phyloP scores from a whole-genome alignment of 2,888 invertebrate genomes.

The Caenorhabditis sp. region DNA sequence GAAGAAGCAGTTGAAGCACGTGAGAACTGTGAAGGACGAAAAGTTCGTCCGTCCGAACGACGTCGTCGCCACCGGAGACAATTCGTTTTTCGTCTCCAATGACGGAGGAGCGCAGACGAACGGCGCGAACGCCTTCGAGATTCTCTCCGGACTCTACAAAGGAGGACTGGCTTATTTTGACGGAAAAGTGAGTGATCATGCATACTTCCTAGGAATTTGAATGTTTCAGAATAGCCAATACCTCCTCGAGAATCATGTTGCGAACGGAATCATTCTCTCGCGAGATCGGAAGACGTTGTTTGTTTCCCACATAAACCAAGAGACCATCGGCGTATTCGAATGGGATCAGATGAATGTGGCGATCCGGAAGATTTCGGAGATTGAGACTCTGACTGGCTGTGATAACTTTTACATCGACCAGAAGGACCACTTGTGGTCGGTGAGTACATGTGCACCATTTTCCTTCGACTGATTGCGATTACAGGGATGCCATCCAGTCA shows the following conservation, averaged over 20 bases:
- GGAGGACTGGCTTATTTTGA: slow-evolving; percentile 64
- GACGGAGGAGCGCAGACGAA: slow-evolving; percentile 63
- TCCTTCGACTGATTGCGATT: not conserved
- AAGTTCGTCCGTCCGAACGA: slow-evolving; percentile 66
- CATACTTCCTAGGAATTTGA: not conserved
- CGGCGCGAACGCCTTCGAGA: slow-evolving; percentile 51
- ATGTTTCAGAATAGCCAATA: slow-evolving; percentile 37
- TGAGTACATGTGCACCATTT: slow-evolving; percentile 2
- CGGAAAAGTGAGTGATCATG: slow-evolving; percentile 47
- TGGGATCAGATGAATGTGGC: slow-evolving; percentile 28
- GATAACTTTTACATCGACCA: slow-evolving; percentile 63
- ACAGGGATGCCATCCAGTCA: slow-evolving; percentile 61
- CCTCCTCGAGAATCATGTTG: slow-evolving; percentile 30
- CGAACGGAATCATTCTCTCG: slow-evolving; percentile 66
- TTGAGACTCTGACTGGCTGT: slow-evolving; percentile 47
- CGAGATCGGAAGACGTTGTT: slow-evolving; percentile 53
- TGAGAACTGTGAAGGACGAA: slow-evolving; percentile 58
- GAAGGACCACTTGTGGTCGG: slow-evolving; percentile 54
- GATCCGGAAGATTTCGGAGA: slow-evolving; percentile 19
- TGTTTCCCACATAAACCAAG: slow-evolving; percentile 58
- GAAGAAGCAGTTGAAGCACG: slow-evolving; percentile 46
- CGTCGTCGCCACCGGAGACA: slow-evolving; percentile 58
- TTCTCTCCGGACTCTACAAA: slow-evolving; percentile 44
- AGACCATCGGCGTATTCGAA: slow-evolving; percentile 53
- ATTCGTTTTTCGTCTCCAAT: slow-evolving; percentile 63